A percentile compares a stretch with the other conserved stretches of the same genome.
phyloP scores from a whole-genome alignment of 1,140 invertebrate genomes.

The Drosophila lowei region DNA sequence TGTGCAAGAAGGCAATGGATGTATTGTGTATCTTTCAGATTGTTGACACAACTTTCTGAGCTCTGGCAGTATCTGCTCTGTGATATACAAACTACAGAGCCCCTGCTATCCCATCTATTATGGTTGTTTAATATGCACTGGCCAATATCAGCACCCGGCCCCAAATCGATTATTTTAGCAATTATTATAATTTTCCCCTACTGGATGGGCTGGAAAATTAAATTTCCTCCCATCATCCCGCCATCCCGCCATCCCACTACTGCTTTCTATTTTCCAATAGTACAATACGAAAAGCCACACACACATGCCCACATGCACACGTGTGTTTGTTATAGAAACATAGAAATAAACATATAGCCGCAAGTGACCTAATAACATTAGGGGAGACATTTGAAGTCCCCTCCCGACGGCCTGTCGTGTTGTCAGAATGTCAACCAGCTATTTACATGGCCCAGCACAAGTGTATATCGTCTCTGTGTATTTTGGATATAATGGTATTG shows the following conservation, averaged over 20 bases:
- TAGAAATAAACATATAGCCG: constrained; percentile 24
- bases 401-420: constrained; percentile 21
- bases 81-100: background rate
- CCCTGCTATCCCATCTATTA: constrained; percentile 40
- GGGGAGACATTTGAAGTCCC: constrained; percentile 19
- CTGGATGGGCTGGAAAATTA: constrained; percentile 46
- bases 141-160: constrained; percentile 12
- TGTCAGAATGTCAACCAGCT: constrained; percentile 72
- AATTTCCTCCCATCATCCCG: constrained; percentile 35
- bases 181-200: constrained; percentile 51
- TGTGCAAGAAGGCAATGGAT: constrained; percentile 11
- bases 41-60: constrained; percentile 63
- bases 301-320: background rate
- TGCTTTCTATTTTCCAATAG: constrained; percentile 28
- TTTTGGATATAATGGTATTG: constrained; percentile 68
- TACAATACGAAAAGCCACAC: background rate
- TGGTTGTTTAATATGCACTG: constrained; percentile 43
- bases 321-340: constrained; percentile 3
- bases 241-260: background rate
- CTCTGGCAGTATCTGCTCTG: constrained; percentile 15
- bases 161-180: constrained; percentile 55
- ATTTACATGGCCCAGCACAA: constrained; percentile 50
- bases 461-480: constrained; percentile 36
- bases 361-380: constrained; percentile 57
- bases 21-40: constrained; percentile 70